Conservation (phyloP, 1,140 invertebrate genomes). For the Drosophila grimshawi region DNA sequence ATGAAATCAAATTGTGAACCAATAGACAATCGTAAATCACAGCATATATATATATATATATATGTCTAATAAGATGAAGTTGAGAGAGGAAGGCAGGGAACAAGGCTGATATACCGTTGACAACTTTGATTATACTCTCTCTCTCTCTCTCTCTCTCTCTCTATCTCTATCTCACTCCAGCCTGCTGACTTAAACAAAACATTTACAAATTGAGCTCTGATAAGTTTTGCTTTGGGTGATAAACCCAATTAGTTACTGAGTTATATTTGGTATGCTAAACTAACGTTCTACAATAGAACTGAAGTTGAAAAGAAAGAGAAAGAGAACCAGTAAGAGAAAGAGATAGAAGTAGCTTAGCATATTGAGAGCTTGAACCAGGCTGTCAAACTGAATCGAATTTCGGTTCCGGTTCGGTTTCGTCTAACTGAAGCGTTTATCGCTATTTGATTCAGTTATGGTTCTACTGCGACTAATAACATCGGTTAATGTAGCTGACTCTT, state of each 20-base stretch:
- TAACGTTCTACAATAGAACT: no score
- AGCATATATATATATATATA: neutral
- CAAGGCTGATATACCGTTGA: neutral
- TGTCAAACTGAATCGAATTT: no score
- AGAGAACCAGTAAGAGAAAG: no score
- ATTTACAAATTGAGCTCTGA: slow-evolving; percentile 18
- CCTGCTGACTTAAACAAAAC: slow-evolving; percentile 14
- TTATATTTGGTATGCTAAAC: neutral
- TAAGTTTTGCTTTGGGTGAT: neutral
- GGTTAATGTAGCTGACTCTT: no score
- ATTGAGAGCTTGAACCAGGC: no score
- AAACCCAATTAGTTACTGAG: neutral
- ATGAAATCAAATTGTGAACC: slow-evolving; percentile 7
- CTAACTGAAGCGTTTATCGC: no score
- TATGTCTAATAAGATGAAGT: no score
- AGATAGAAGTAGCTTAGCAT: no score
- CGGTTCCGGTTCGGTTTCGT: no score
- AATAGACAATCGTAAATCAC: slow-evolving; percentile 16
- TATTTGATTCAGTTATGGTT: no score
- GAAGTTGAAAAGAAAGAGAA: no score
- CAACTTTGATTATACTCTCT: slow-evolving; percentile 11
- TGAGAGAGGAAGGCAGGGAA: neutral
- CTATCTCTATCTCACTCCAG: neutral
- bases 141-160: neutral
- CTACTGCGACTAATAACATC: no score